phyloP scores from a whole-genome alignment of 2,888 invertebrate species.

The Lucinisca nassula region DNA sequence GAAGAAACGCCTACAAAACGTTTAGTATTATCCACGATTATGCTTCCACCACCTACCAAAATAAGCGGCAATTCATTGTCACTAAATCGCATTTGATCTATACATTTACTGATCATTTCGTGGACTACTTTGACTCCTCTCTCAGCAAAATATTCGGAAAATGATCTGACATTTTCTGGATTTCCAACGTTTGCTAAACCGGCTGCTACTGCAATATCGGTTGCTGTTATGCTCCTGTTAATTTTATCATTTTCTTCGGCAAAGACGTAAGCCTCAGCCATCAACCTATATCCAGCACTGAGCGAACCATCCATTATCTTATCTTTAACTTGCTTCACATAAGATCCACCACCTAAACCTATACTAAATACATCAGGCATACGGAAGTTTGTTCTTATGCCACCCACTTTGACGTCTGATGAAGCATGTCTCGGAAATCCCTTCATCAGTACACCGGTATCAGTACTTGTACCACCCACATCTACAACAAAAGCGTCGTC shows the following conservation, averaged over 20 bases:
- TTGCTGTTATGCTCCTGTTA: constrained; percentile 78
- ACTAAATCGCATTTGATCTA: constrained; percentile 82
- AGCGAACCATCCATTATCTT: constrained; percentile 80
- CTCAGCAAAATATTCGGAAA: constrained; percentile 63
- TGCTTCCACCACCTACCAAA: constrained; percentile 85
- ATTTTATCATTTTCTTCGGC: constrained; percentile 26
- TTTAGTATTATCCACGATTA: constrained; percentile 75
- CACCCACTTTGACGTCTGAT: constrained; percentile 80
- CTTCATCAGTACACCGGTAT: constrained; percentile 83
- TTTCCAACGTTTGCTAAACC: constrained; percentile 76
- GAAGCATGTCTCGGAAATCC: constrained; percentile 85
- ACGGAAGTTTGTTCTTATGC: constrained; percentile 84
- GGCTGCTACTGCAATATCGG: constrained; percentile 84
- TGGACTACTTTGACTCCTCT: constrained; percentile 74
- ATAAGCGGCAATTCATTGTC: constrained; percentile 78
- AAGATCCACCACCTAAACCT: constrained; percentile 87
- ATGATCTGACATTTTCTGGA: constrained; percentile 61
- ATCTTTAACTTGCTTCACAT: constrained; percentile 64
- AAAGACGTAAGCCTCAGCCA: constrained; percentile 80
- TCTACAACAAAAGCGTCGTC: constrained; percentile 84
- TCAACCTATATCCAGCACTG: constrained; percentile 84
- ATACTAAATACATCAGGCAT: constrained; percentile 86
- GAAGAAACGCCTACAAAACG: constrained; percentile 70
- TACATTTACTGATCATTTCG: constrained; percentile 75
- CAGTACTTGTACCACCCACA: constrained; percentile 86